Evolutionary conservation across 2,113 vertebrate species (phyloP).

Genomic region (Hirundichthys speculiger): DNA sequence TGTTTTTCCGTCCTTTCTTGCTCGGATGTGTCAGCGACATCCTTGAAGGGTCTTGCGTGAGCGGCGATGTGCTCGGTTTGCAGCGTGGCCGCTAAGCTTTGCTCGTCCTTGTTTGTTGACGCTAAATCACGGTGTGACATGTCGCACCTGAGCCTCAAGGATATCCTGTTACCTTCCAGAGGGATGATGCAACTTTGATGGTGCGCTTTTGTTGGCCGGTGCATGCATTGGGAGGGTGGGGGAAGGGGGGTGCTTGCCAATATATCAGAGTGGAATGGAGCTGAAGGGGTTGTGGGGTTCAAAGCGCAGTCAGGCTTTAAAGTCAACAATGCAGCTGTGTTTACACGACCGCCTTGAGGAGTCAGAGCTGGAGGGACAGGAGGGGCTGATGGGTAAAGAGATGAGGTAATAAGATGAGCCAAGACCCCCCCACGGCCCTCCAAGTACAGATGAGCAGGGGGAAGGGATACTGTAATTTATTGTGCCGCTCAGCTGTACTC

Average conservation of each 20-base stretch:
- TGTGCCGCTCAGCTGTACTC: slow-evolving; percentile 10
- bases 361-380: slow-evolving; percentile 17
- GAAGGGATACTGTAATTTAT: slow-evolving; percentile 16
- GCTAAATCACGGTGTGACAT: slow-evolving; percentile 61
- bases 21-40: slow-evolving; percentile 41
- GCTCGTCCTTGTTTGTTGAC: slow-evolving; percentile 52
- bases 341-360: slow-evolving; percentile 73
- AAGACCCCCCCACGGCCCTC: slow-evolving; percentile 40
- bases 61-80: too few relatives aligned
- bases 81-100: background rate
- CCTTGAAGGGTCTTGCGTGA: slow-evolving; percentile 7
- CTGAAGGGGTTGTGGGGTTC: slow-evolving; percentile 23
- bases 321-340: slow-evolving; percentile 80
- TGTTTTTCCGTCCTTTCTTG: background rate
- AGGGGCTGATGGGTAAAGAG: slow-evolving; percentile 5
- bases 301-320: slow-evolving; percentile 70
- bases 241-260: background rate
- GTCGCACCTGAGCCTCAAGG: slow-evolving; percentile 71
- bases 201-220: slow-evolving; percentile 51
- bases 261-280: slow-evolving; percentile 41
- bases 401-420: slow-evolving; percentile 59
- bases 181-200: slow-evolving; percentile 54
- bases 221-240: slow-evolving; percentile 33
- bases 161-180: slow-evolving; percentile 58
- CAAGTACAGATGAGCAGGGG: slow-evolving; percentile 3